Evolutionary conservation across 2,888 invertebrate genomes (phyloP), one percentile per base, ranked within the genome.

Genomic region (Mimachlamys varia): DNA sequence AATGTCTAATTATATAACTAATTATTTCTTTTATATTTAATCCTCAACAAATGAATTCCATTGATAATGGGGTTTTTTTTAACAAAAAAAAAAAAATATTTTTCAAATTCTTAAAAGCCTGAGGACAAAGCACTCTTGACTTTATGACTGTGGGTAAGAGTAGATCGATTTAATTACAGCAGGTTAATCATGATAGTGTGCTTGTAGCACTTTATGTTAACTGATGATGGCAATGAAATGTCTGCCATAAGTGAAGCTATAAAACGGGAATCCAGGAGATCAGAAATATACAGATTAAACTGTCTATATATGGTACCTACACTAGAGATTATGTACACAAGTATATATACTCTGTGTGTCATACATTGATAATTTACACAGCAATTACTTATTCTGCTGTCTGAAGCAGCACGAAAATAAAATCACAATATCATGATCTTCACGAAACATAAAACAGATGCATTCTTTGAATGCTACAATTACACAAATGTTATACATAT

Each of bases 401-500:
- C 19, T 58, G 7, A 33, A 76, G 33, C 33, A 33, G 33, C 76
- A 76, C 17, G 15, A 33, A 33, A 76, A 33, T 76, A 76, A 22
- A 10, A 2, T 10, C 53, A 53, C 53, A 53, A 12, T 53, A 27
- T 33, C 27, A 4, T 76, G 33, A 76, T 27, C 33, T 76, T 76
- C 76, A 76, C 76, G 33, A 62, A 27, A 76, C 33, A 76, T 12
- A 12, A 76, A 22, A 76, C 76, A 76, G 7, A 27, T 76, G 76
- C 76, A 76, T 76, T 76, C 76, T 76, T 76, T 33, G 76, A 76
- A 76, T 76, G 76, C 76, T 76, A 76, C 76, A 76, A 33, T 76
- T 33, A 76, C 33, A 76, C 12, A 27, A 33, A 33, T 27, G 4
- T 7, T 76, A 58, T 12, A 76, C 22, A 7, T 76, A 27, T 76